Evolutionary conservation across 30 jellyfish, hydroid and myxozoan species (phyloP).

Genomic region (Aurelia aurita): DNA sequence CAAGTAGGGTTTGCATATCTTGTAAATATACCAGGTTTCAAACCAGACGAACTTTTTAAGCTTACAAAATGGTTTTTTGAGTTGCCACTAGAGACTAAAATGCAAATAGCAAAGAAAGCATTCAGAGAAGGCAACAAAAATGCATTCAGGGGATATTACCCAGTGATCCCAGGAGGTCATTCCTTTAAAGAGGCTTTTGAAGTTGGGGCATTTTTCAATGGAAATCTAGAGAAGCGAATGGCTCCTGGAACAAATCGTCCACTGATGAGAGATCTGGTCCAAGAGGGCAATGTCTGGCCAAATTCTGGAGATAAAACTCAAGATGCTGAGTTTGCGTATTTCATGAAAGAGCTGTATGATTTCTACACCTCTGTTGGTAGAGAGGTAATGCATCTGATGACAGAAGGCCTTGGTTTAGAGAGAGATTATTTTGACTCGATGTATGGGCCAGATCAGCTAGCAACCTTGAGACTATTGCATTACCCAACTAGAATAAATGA

Average conservation of each 20-base stretch:
- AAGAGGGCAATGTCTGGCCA: slow-evolving; percentile 86
- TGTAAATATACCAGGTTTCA: slow-evolving; percentile 63
- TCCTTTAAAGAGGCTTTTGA: slow-evolving; percentile 87
- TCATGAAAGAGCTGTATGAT: slow-evolving; percentile 38
- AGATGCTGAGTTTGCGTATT: slow-evolving; percentile 38
- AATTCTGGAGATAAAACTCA: slow-evolving; percentile 33
- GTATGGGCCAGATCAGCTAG: slow-evolving; percentile 58
- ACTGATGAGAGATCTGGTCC: slow-evolving; percentile 75
- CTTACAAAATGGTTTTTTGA: slow-evolving; percentile 84
- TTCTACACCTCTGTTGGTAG: slow-evolving; percentile 32
- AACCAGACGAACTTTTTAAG: slow-evolving; percentile 71
- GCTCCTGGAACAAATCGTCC: slow-evolving; percentile 58
- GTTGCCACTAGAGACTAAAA: slow-evolving; percentile 67
- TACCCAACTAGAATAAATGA: slow-evolving; percentile 75
- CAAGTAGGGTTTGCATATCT: slow-evolving; percentile 85
- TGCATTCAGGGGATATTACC: slow-evolving; percentile 79
- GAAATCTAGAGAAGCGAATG: background rate
- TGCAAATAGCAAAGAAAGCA: slow-evolving; percentile 68
- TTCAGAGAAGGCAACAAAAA: slow-evolving; percentile 60
- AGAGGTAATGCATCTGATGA: slow-evolving; percentile 54
- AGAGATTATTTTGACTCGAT: slow-evolving; percentile 30
- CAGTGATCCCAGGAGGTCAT: slow-evolving; percentile 86
- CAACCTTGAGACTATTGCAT: slow-evolving; percentile 81
- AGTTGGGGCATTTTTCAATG: slow-evolving; percentile 62
- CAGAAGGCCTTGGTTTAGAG: slow-evolving; percentile 75